Percentiles rank a stretch among this genome's conserved stretches.
Evolutionary conservation across 2,888 invertebrate species (phyloP).

Genomic region (Synanthedon andrenaeformis): DNA sequence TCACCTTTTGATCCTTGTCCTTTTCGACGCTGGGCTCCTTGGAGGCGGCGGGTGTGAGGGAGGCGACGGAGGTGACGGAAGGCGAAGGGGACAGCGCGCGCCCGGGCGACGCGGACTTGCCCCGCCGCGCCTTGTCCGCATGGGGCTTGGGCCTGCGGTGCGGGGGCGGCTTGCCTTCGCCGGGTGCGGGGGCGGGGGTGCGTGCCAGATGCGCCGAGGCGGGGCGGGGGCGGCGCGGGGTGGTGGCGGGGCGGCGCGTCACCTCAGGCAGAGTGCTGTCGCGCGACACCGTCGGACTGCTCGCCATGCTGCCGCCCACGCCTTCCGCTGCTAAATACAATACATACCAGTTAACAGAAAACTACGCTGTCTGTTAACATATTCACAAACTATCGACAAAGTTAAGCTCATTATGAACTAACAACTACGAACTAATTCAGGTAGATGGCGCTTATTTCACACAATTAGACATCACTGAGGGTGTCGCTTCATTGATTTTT

Average conservation of each 20-base stretch:
- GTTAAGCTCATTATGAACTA: no score
- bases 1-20: no score
- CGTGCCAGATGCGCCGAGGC: conserved; percentile 19
- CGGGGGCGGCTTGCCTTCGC: conserved; percentile 74
- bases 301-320: conserved; percentile 30
- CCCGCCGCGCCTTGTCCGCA: conserved; percentile 47
- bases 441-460: no score
- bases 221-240: conserved; percentile 35
- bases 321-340: conserved; percentile 8
- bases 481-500: no score
- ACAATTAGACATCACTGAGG: no score
- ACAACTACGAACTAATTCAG: no score
- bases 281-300: conserved; percentile 52
- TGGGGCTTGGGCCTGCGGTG: conserved; percentile 68
- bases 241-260: conserved; percentile 15
- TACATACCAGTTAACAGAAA: no score
- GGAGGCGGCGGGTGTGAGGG: conserved; percentile 34
- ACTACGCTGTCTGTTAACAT: no score
- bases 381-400: no score
- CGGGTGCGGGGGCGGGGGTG: conserved; percentile 41
- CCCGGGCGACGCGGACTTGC: conserved; percentile 17
- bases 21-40: conserved; percentile 17
- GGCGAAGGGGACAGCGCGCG: conserved; percentile 32
- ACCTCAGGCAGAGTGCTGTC: conserved; percentile 35
- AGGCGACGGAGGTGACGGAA: conserved; percentile 60